Percentiles rank a stretch among this genome's conserved stretches.
Evolutionary conservation across 2,797 vertebrate genomes (phyloP).

Genomic region (Vespertilio murinus): DNA sequence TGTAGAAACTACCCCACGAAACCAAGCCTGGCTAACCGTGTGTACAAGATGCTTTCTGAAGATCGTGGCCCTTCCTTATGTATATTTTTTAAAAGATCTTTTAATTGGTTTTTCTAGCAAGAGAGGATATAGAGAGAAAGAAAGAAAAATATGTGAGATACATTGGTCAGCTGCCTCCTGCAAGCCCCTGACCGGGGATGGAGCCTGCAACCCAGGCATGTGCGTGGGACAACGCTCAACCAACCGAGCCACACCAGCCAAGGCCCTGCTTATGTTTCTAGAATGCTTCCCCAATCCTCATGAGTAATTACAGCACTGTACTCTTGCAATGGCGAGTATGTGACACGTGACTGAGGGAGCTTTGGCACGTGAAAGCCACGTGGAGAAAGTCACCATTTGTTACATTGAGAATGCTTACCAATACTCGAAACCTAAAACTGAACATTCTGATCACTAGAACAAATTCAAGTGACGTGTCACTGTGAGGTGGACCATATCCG

Average conservation of each 20-base stretch:
- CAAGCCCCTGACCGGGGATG: neutral
- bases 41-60: neutral
- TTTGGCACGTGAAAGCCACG: rapidly evolving
- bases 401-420: neutral
- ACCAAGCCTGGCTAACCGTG: neutral
- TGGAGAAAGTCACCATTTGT: neutral
- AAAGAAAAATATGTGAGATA: neutral
- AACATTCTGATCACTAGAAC: neutral
- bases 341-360: neutral
- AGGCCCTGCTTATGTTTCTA: neutral
- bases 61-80: neutral
- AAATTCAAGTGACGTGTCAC: neutral
- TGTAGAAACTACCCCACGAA: neutral
- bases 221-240: neutral
- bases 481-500: neutral
- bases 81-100: neutral
- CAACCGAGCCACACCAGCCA: neutral
- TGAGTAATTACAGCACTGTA: neutral
- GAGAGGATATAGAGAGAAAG: neutral
- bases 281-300: neutral
- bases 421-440: neutral
- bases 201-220: neutral
- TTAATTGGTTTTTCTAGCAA: neutral
- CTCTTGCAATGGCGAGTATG: neutral
- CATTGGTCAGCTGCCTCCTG: neutral